These are phyloP conservation scores for Lacanobia oleracea DNA, from an alignment of 2,888 invertebrate genomes.

Conservation along the genomic window DNA sequence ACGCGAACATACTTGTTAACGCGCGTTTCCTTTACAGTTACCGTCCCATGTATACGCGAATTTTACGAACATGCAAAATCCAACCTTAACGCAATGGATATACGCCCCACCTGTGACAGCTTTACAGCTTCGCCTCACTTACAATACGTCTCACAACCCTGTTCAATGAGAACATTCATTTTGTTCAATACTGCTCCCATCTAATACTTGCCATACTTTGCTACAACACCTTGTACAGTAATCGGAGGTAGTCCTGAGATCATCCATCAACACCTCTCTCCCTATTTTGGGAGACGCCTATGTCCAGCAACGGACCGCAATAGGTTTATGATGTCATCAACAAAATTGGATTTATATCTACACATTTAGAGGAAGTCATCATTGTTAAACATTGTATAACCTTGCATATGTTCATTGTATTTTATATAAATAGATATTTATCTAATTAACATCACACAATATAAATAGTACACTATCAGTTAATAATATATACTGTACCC, in stretches of 20 bases:
- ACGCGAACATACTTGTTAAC: conserved; percentile 9
- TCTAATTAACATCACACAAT: conserved; percentile 44
- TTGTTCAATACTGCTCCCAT: conserved; percentile 61
- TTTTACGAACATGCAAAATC: neutral
- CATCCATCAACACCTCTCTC: conserved; percentile 25
- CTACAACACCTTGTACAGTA: conserved; percentile 19
- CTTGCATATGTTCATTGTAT: conserved; percentile 18
- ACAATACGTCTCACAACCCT: conserved; percentile 48
- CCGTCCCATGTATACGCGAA: neutral
- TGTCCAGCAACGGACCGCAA: neutral
- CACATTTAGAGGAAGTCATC: conserved; percentile 18
- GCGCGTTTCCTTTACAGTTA: neutral
- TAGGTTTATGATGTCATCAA: conserved; percentile 1
- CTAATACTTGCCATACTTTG: conserved; percentile 67
- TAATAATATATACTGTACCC: conserved; percentile 19
- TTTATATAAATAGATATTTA: conserved; percentile 44
- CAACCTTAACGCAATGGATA: neutral
- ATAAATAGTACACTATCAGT: conserved; percentile 44
- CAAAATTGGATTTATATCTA: conserved; percentile 25
- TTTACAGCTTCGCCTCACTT: conserved; percentile 3
- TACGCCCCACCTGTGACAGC: neutral
- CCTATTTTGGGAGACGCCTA: neutral
- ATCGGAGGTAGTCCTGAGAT: conserved; percentile 57
- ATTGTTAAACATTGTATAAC: conserved; percentile 25
- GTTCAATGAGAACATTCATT: conserved; percentile 44